phyloP scores from a whole-genome alignment of 2,113 vertebrate species.

The Rostratula benghalensis region DNA sequence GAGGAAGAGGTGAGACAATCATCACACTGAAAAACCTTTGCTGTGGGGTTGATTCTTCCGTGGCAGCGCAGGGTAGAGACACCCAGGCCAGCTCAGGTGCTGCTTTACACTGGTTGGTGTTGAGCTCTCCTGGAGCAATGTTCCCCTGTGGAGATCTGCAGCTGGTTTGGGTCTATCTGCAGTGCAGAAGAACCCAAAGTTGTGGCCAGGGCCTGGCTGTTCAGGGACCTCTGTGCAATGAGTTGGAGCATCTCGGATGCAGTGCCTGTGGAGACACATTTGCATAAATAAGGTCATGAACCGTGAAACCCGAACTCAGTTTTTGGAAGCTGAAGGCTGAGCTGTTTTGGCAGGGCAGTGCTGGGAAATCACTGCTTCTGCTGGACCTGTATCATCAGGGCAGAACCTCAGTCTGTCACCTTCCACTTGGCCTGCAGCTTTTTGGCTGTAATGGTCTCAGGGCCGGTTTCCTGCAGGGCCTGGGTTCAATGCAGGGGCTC shows the following conservation, averaged over 20 bases:
- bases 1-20: slow-evolving; percentile 5
- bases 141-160: background rate
- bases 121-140: background rate
- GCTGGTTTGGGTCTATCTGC: background rate
- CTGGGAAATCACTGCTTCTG: background rate
- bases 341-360: background rate
- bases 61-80: background rate
- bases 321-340: background rate
- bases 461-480: background rate
- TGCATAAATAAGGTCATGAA: background rate
- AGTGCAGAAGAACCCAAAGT: background rate
- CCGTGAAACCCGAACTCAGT: background rate
- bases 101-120: fast-evolving
- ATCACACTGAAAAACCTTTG: background rate
- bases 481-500: background rate
- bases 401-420: background rate
- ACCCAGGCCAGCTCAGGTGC: background rate
- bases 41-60: background rate
- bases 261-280: background rate
- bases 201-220: background rate
- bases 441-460: background rate
- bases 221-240: background rate
- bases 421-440: background rate
- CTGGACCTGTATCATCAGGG: background rate
- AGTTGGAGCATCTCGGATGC: background rate